phyloP scores from a whole-genome alignment of 1,140 invertebrate genomes.

The Laupala kohalensis region DNA sequence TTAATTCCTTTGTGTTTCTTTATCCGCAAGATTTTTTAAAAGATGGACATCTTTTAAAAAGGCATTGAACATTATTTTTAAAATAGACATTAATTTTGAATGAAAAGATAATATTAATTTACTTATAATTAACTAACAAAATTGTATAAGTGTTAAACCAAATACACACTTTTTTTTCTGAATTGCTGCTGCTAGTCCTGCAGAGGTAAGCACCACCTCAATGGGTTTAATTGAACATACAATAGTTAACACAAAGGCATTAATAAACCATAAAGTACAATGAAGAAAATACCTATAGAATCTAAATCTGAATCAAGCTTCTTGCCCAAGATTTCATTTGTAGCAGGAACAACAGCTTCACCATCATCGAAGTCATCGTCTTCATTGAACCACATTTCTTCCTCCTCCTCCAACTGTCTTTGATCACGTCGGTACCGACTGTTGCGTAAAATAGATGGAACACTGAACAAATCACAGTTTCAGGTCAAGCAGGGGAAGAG shows the following conservation, averaged over 20 bases:
- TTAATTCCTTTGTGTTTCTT: too few relatives aligned
- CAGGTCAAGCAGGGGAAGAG: background rate
- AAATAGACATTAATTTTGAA: too few relatives aligned
- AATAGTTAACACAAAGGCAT: background rate
- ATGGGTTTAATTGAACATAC: background rate
- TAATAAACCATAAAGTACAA: background rate
- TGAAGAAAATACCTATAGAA: constrained; percentile 34
- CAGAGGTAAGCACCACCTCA: constrained; percentile 5
- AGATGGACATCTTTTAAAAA: too few relatives aligned
- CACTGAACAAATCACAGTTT: constrained; percentile 24
- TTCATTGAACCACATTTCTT: constrained; percentile 98
- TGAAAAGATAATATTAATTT: constrained; percentile 4
- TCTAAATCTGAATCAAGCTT: constrained; percentile 46
- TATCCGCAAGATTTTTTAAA: too few relatives aligned
- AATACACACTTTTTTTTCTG: background rate
- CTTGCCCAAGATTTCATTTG: constrained; percentile 28
- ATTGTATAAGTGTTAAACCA: background rate
- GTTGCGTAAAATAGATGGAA: constrained; percentile 64
- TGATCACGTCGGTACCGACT: constrained; percentile 80
- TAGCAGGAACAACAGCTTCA: constrained; percentile 42
- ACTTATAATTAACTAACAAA: background rate
- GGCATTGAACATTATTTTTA: too few relatives aligned
- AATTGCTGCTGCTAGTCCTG: background rate
- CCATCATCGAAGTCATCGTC: constrained; percentile 87
- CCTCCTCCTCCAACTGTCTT: constrained; percentile 87